These are phyloP conservation scores for Drosophila atripex DNA, from an alignment of 2,888 invertebrate species.

Conservation along the genomic window DNA sequence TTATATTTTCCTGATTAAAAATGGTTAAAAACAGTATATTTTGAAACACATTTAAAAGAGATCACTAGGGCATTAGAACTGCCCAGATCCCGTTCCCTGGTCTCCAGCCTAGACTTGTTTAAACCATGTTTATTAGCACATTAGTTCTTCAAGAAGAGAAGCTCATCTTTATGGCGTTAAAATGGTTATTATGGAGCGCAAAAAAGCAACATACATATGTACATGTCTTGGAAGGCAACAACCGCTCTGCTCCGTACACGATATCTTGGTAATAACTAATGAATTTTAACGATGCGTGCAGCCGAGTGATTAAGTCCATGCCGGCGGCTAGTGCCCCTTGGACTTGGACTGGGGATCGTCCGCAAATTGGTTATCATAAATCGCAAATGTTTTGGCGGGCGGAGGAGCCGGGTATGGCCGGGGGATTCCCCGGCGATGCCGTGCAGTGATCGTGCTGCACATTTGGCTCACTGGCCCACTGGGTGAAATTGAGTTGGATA, in stretches of 20 bases:
- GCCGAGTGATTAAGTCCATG: conserved; percentile 63
- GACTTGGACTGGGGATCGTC: conserved; percentile 33
- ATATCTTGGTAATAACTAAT: conserved; percentile 36
- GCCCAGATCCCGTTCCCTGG: conserved; percentile 1
- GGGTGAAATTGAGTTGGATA: conserved; percentile 83
- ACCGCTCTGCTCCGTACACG: conserved; percentile 16
- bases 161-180: conserved; percentile 3
- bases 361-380: conserved; percentile 50
- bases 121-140: background rate
- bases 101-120: background rate
- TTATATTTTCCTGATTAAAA: no score
- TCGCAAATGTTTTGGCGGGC: conserved; percentile 14
- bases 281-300: conserved; percentile 75
- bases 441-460: conserved; percentile 68
- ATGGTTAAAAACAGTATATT: background rate
- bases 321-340: conserved; percentile 30
- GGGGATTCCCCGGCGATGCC: conserved; percentile 41
- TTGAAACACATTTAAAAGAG: background rate
- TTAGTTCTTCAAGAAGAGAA: conserved; percentile 1
- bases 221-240: conserved; percentile 22
- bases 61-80: conserved; percentile 27
- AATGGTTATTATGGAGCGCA: conserved; percentile 23
- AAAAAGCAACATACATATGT: background rate
- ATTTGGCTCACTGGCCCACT: conserved; percentile 83
- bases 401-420: no score